Evolutionary conservation across 2,113 vertebrate species (phyloP), one percentile per base, ranked within the genome.

Genomic region (Edolisoma coerulescens): DNA sequence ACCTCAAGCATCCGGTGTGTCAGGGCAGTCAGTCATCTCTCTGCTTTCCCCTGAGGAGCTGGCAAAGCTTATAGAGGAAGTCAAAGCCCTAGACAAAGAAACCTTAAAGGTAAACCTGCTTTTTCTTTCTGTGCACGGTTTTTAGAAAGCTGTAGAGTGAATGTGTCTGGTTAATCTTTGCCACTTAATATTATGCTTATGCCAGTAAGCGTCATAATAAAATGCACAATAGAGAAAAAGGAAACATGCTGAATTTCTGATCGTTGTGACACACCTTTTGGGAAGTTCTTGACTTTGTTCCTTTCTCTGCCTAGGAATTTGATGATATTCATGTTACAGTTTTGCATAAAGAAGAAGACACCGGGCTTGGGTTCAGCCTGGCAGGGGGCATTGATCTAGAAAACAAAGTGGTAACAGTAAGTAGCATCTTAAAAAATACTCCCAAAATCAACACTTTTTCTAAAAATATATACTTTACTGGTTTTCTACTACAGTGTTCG

Each of bases 301-400:
- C 56, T 90, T 75, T 77, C 39, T 92, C 82, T 92, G 57, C 44
- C 70, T 97, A 99, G 99, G 98, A 99, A 98, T 95, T 99, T 68
- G 98, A 98, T 89, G 98, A 99, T 96, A 99, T 99, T 87, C 99
- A 99, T 1, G 99, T 99, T 28, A 99, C 99, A 52, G 84, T 99
- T 96, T 87, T 99, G 42, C 99, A 99, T 87, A 99, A 99, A 97
- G 99, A 99, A 37, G 99, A 99, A 57, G 99, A 99, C 8, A 97
- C 97, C 0, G 99, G 99, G 13, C 98, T 99, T 35, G 99, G 99
- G 69, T 99, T 99, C 97, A 99, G 98, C 96, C 97, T 99, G 33
- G 99, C 99, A 14, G 99, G 99, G 47, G 99, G 99, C 5, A 97
- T 97, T 5, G 99, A 99, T 89, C 98, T 98, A 64, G 99, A 99